Percentiles rank a stretch among this genome's conserved stretches.
phyloP scores from a whole-genome alignment of 2,113 vertebrate species.

The Neotoma lepida region DNA sequence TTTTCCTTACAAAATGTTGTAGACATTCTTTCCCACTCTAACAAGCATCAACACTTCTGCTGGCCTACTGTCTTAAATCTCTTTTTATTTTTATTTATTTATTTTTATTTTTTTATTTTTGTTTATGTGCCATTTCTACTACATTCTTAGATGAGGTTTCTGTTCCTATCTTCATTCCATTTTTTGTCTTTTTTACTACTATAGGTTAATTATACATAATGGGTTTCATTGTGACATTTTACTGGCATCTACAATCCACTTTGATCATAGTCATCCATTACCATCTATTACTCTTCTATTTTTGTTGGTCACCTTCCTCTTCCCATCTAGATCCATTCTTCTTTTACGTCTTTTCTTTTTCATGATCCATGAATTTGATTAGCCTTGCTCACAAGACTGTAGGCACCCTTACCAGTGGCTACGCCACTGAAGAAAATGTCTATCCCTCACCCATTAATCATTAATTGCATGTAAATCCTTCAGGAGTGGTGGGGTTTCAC shows the following conservation, averaged over 20 bases:
- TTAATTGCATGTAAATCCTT: background rate
- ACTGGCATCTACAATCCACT: background rate
- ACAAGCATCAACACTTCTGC: background rate
- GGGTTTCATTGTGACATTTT: background rate
- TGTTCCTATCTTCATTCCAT: background rate
- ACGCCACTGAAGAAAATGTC: background rate
- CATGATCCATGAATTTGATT: background rate
- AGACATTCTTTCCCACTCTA: background rate
- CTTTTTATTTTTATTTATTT: background rate
- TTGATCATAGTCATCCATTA: background rate
- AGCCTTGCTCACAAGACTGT: too few species aligned
- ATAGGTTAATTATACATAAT: background rate
- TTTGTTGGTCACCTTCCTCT: too few species aligned
- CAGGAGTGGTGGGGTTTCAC: background rate
- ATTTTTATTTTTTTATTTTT: too few species aligned
- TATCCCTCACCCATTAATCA: background rate
- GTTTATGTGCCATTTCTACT: background rate
- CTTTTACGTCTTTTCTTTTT: background rate
- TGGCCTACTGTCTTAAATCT: background rate
- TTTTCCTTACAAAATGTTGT: background rate
- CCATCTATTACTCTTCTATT: background rate
- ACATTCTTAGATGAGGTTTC: background rate
- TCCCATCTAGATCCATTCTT: background rate
- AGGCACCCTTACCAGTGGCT: background rate
- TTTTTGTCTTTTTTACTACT: background rate